Percentiles rank a stretch among this genome's conserved stretches.
phyloP scores from a whole-genome alignment of 2,113 vertebrate genomes.

The Tautogolabrus adspersus region DNA sequence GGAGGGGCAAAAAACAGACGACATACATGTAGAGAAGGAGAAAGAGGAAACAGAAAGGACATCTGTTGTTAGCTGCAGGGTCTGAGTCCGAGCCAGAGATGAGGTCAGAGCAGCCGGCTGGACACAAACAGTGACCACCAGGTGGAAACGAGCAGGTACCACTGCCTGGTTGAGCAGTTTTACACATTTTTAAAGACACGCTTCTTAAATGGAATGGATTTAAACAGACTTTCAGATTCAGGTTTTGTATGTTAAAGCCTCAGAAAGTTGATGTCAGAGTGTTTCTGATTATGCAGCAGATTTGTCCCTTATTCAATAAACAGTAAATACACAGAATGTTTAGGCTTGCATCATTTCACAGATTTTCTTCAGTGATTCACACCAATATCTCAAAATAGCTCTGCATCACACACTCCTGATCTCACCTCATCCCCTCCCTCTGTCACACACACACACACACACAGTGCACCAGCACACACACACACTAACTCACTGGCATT shows the following conservation, averaged over 20 bases:
- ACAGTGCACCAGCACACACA: background rate
- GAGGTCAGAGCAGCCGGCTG: slow-evolving; percentile 51
- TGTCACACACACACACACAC: background rate
- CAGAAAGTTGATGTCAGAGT: no score
- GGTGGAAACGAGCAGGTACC: background rate
- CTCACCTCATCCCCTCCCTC: background rate
- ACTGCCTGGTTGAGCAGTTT: background rate
- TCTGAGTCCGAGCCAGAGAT: slow-evolving; percentile 55
- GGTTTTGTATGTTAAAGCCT: no score
- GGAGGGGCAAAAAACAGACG: no score
- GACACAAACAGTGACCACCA: slow-evolving; percentile 28
- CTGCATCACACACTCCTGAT: background rate
- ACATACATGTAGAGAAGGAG: background rate
- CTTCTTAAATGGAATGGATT: background rate
- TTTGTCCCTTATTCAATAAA: background rate
- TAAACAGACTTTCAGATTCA: background rate
- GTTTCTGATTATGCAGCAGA: no score
- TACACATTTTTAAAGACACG: no score
- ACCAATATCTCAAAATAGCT: background rate
- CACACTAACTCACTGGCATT: background rate
- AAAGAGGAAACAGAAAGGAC: slow-evolving; percentile 35
- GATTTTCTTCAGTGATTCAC: slow-evolving; percentile 3
- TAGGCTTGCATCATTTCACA: background rate
- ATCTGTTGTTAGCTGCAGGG: slow-evolving; percentile 59
- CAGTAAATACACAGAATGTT: background rate